Base-by-base conservation (phyloP, 1,140 invertebrate genomes). In the Neodiprion pinetum region DNA sequence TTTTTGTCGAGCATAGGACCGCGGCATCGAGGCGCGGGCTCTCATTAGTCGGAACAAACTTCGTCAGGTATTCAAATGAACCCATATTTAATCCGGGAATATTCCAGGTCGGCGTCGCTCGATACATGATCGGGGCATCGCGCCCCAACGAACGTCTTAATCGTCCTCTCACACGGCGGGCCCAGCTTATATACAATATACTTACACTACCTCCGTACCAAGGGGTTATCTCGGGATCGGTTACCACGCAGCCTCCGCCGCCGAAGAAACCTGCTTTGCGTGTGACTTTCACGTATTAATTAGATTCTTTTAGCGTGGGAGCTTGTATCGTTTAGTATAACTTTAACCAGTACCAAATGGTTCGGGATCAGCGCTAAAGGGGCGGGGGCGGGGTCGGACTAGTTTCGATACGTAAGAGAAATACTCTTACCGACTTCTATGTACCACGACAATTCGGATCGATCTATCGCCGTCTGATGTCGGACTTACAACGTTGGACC, bases 271-370 rank as follows among this genome's bases (percentile, higher is more conserved):
- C 53, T 40, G 28, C 53, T 17, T 61, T 61, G 53, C 53, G 53
- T 61, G 53, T 61, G 53, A 61, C 53, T 61, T 61, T 61, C 53
- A 61, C 53, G 53, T 61, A 61, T 61, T 61, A 61, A 61, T 61
- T 61, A 61, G 53, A 17, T 61, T 61, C 53, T 61, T 61, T 12
- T 61, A 61, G 53, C 53, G 53, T 61, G 53, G 53, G 53, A 61
- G 53, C 53, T 61, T 61, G 53, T 61, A 61, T 61, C 53, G 53
- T 61, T 61, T 61, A 61, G 53, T 61, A 61, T 14, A 61, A 40
- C 28, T 61, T 61, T 8, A 61, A 61, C 53, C 53, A 61, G 28
- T 40, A 40, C 28, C 28, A 40, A 40, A 40, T 40, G 28, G 28
- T 40, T 1, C 28, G 5, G 28, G 28, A 40, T 40, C 28, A 40